These are phyloP conservation scores for Calameuta idolon DNA, from an alignment of 2,888 invertebrate genomes.

Conservation along the genomic window DNA sequence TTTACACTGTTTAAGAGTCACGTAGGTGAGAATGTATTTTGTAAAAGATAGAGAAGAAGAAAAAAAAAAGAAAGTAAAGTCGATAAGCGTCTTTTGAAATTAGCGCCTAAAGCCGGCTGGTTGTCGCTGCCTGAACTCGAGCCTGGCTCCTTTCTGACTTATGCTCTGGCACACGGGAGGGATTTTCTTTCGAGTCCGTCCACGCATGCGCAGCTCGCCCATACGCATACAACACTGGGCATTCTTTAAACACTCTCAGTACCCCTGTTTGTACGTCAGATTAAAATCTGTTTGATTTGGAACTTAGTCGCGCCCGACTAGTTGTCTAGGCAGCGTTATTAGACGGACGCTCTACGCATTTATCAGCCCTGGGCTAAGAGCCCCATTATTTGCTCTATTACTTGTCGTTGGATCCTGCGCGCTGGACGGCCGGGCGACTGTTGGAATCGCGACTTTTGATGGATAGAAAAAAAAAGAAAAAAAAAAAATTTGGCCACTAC, in stretches of 20 bases:
- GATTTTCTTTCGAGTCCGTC: no score
- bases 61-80: no score
- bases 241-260: conserved; percentile 25
- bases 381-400: conserved; percentile 43
- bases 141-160: no score
- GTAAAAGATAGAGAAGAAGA: no score
- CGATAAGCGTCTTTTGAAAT: conserved; percentile 9
- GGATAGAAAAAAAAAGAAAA: no score
- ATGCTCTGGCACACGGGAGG: no score
- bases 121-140: no score
- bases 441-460: no score
- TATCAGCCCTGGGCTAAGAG: conserved; percentile 36
- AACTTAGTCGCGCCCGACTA: conserved; percentile 54
- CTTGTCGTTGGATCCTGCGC: conserved; percentile 29
- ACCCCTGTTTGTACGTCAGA: conserved; percentile 46
- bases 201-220: not conserved
- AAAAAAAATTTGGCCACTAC: no score
- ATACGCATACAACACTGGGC: conserved; percentile 4
- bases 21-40: no score
- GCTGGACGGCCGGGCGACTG: no score
- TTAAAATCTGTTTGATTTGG: conserved; percentile 60
- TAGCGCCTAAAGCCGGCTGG: conserved; percentile 14
- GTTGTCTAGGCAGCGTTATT: conserved; percentile 34
- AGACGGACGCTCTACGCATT: conserved; percentile 41
- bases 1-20: no score